Evolutionary conservation across 2,888 invertebrate genomes (phyloP).

Genomic region (Phania funesta): DNA sequence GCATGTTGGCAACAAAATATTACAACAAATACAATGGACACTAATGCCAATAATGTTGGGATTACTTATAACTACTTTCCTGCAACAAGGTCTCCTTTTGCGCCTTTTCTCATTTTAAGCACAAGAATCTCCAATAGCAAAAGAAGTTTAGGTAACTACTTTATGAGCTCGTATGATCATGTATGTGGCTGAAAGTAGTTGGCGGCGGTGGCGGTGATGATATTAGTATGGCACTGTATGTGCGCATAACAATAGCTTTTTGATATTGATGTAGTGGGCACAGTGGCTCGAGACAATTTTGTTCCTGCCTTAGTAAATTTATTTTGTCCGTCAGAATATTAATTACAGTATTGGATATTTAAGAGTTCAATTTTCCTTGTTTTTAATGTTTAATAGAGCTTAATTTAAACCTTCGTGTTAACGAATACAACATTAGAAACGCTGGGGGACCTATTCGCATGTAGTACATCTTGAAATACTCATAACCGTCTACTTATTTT

Average conservation of each 20-base stretch:
- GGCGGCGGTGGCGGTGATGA: slow-evolving; percentile 7
- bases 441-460: too few species aligned
- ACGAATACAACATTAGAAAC: too few species aligned
- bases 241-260: slow-evolving; percentile 44
- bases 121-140: background rate
- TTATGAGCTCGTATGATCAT: slow-evolving; percentile 60
- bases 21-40: slow-evolving; percentile 62
- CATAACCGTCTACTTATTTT: too few species aligned
- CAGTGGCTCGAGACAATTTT: slow-evolving; percentile 1
- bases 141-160: slow-evolving; percentile 30
- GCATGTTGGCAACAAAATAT: slow-evolving; percentile 65
- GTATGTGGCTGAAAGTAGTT: slow-evolving; percentile 17
- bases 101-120: background rate
- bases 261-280: slow-evolving; percentile 3
- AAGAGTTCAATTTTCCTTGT: too few species aligned
- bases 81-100: background rate
- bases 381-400: too few species aligned
- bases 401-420: too few species aligned
- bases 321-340: too few species aligned
- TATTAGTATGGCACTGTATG: slow-evolving; percentile 23
- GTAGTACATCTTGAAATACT: too few species aligned
- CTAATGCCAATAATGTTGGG: slow-evolving; percentile 67
- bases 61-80: slow-evolving; percentile 47
- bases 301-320: background rate
- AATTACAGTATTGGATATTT: too few species aligned